phyloP scores from a whole-genome alignment of 2,797 vertebrate genomes.

The Acrocephalus scirpaceus region DNA sequence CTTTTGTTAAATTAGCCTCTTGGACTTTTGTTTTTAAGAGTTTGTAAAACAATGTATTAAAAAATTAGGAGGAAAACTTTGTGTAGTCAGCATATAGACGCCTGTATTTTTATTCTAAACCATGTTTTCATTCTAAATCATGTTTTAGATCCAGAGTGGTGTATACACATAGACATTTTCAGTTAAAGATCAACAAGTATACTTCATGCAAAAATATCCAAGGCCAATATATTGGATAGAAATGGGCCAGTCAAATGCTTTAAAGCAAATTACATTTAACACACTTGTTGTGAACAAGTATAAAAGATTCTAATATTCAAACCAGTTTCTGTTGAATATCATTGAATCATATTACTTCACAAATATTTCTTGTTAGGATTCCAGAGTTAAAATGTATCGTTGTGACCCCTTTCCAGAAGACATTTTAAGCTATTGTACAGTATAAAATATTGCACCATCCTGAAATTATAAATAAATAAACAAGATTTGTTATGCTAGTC shows the following conservation, averaged over 20 bases:
- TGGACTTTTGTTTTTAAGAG: neutral
- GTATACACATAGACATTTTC: neutral
- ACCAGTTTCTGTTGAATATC: neutral
- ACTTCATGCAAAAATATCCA: neutral
- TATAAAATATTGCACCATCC: conserved; percentile 11
- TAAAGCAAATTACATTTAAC: neutral
- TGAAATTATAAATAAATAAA: conserved; percentile 29
- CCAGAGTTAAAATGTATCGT: neutral
- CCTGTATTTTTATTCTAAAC: neutral
- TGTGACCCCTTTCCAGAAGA: neutral
- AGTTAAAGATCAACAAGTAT: neutral
- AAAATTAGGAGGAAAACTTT: neutral
- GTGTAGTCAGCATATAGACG: neutral
- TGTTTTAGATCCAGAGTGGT: neutral
- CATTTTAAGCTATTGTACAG: conserved; percentile 16
- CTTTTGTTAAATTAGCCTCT: neutral
- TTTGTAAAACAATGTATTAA: neutral
- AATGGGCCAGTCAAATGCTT: neutral
- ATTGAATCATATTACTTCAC: neutral
- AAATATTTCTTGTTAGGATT: neutral
- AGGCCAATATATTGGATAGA: fast-evolving
- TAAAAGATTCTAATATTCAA: neutral
- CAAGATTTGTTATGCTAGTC: conserved; percentile 1
- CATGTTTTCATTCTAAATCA: neutral
- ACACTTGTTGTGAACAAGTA: neutral